Evolutionary conservation across 2,113 vertebrate genomes (phyloP), one percentile per base, ranked within the genome.

Genomic region (Spea bombifrons): DNA sequence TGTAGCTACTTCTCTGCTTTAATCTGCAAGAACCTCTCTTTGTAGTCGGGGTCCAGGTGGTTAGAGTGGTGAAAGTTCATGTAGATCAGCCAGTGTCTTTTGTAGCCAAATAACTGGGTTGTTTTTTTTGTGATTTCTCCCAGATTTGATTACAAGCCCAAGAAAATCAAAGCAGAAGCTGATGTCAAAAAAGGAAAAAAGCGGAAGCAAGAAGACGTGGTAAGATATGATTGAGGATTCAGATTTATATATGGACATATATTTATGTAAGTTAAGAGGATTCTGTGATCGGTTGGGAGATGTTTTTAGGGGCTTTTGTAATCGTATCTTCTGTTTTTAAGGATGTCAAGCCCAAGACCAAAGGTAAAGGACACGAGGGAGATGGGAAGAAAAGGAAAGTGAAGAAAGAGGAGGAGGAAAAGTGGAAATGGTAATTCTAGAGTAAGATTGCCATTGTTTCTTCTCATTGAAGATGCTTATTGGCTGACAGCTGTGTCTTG

Each of bases 381-480:
- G 90, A 88, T 0, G 94, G 94, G 76, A 93, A 90, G 66, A 99
- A 96, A 88, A 96, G 95, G 89, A 98, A 95, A 83, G 86, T 75
- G 7, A 97, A 97, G 85, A 98, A 98, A 85, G 96, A 97, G 84
- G 94, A 95, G 71, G 95, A 97, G 52, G 94, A 98, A 77, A 98
- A 98, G 82, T 98, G 97, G 96, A 98, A 98, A 95, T 98, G 96
- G 97, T 98, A 87, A 92, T 10, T 5, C 8, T 48, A 15, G 5
- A 16, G 4, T 5, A 43, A 5, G 64, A 75, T 75, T 80, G 57
- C 13, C 46, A 66, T 79, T 15, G 52, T 47, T 0, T 44, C 69
- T 9, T 48, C 64, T 83, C 81, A 66, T 76, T 84, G 72, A 53
- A 15, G 5, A 75, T 82, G 46, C 47, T 67, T 50, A 43, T 50